phyloP scores from a whole-genome alignment of 23 tunicate genomes.

The Botrylloides violaceus region DNA sequence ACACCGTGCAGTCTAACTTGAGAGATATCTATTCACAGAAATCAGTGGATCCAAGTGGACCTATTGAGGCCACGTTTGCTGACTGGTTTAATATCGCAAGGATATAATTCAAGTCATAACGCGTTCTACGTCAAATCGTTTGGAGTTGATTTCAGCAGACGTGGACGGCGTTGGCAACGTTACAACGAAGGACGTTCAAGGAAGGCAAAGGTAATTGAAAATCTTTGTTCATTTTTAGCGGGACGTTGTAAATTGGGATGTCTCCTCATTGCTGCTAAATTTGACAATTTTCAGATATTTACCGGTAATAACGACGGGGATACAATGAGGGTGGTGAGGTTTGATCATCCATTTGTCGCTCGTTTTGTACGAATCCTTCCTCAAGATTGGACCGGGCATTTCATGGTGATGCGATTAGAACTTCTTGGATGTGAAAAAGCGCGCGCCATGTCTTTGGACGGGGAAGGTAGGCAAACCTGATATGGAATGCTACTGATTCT shows the following conservation, averaged over 20 bases:
- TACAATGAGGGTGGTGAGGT: neutral
- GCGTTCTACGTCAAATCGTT: conserved; percentile 17
- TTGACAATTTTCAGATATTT: conserved; percentile 29
- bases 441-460: neutral
- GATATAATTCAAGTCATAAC: neutral
- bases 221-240: neutral
- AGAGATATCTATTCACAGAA: too few species aligned
- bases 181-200: neutral
- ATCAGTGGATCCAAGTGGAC: conserved; percentile 33
- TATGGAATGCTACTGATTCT: neutral
- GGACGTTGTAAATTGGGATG: too few species aligned
- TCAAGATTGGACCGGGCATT: conserved; percentile 19
- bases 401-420: conserved; percentile 26
- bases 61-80: conserved; percentile 1
- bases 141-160: conserved; percentile 4
- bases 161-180: conserved; percentile 10
- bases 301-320: conserved; percentile 16
- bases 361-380: conserved; percentile 28
- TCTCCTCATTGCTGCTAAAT: too few species aligned
- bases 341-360: conserved; percentile 30
- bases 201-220: neutral
- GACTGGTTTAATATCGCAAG: conserved; percentile 33
- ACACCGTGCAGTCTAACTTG: too few species aligned
- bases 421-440: conserved; percentile 18
- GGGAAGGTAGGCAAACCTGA: neutral